phyloP scores from a whole-genome alignment of 2,113 vertebrate species.

The Prionailurus bengalensis region DNA sequence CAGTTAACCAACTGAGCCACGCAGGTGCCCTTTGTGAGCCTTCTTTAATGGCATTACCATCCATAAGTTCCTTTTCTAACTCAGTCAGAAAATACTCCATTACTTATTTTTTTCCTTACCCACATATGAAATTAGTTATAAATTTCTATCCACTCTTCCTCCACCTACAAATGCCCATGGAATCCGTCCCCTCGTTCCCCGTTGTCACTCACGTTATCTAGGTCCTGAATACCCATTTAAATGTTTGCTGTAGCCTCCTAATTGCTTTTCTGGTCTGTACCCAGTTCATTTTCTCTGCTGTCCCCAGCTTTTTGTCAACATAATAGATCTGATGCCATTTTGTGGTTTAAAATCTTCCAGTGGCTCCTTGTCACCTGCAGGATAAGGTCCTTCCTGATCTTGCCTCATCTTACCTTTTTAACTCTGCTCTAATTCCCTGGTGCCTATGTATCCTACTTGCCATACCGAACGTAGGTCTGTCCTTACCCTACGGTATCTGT shows the following conservation, averaged over 20 bases:
- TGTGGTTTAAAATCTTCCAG: conserved; percentile 32
- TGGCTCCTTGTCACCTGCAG: conserved; percentile 4
- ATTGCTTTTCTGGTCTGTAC: not conserved
- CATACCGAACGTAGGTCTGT: not conserved
- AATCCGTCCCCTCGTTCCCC: not conserved
- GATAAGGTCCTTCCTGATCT: conserved; percentile 36
- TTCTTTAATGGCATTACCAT: conserved; percentile 15
- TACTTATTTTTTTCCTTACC: not conserved
- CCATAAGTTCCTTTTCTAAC: not conserved
- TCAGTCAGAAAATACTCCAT: not conserved
- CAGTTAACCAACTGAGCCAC: too few species aligned
- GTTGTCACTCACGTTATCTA: not conserved
- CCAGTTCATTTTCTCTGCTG: not conserved
- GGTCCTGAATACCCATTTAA: not conserved
- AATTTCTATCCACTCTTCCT: not conserved
- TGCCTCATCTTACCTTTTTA: not conserved
- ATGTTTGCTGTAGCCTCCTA: not conserved
- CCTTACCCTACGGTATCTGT: not conserved
- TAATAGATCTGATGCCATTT: conserved; percentile 33
- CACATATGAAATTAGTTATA: not conserved
- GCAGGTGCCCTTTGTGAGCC: not conserved
- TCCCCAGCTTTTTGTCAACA: not conserved
- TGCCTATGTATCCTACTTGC: not conserved
- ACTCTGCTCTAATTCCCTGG: conserved; percentile 35
- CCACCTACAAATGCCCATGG: not conserved